Percentiles rank a stretch among this genome's conserved stretches.
Conservation (phyloP, 2,113 vertebrate genomes). For the Dryoscopus gambensis region DNA sequence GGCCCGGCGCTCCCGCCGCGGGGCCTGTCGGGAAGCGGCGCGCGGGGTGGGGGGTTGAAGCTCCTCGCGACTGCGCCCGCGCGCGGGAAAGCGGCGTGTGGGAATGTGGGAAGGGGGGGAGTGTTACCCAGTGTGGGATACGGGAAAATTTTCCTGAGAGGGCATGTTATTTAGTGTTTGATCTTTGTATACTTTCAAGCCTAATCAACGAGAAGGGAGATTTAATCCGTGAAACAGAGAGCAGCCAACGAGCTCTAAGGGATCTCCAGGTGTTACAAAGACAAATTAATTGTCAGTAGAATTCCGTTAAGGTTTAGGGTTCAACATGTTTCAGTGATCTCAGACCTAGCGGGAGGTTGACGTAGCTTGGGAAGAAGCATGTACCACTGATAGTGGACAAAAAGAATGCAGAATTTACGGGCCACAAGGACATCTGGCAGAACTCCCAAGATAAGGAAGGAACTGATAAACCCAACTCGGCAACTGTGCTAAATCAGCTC, state of each 20-base stretch:
- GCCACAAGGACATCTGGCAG: neutral
- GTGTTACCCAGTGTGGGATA: rapidly evolving
- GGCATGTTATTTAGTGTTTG: rapidly evolving
- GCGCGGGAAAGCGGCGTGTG: neutral
- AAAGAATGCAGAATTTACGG: neutral
- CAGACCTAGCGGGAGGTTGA: neutral
- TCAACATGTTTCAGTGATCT: neutral
- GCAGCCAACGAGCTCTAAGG: neutral
- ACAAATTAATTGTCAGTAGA: neutral
- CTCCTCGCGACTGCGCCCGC: neutral
- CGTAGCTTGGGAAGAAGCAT: neutral
- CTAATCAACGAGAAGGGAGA: neutral
- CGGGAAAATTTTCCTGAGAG: rapidly evolving
- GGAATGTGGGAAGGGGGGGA: neutral
- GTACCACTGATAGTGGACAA: neutral
- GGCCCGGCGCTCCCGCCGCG: neutral
- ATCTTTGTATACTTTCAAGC: neutral
- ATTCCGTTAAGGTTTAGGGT: neutral
- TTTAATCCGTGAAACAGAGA: neutral
- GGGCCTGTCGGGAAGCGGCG: neutral
- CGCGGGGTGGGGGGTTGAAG: neutral
- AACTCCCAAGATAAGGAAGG: neutral
- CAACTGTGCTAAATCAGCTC: neutral
- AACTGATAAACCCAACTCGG: neutral
- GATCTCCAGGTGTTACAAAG: neutral